A percentile compares a stretch with the other conserved stretches of the same genome.
These are phyloP conservation scores for Microtus ochrogaster DNA, from an alignment of 2,113 vertebrate species.

Conservation along the genomic window DNA sequence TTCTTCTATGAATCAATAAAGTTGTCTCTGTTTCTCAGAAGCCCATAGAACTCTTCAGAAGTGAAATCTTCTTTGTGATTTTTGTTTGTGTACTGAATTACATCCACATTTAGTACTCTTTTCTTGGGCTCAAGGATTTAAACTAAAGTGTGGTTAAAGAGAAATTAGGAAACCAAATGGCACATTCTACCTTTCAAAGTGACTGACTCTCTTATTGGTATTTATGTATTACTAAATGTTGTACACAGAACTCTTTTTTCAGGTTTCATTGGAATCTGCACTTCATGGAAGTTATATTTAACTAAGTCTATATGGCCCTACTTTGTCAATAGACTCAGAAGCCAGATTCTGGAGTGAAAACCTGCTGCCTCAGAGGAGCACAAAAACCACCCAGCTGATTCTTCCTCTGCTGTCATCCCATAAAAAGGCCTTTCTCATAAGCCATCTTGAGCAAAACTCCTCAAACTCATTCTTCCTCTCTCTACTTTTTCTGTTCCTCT, in stretches of 20 bases:
- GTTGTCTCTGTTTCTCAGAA: background rate
- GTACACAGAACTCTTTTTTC: slow-evolving; percentile 16
- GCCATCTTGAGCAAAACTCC: background rate
- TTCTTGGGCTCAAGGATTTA: background rate
- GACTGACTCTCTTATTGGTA: slow-evolving; percentile 14
- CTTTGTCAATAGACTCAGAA: background rate
- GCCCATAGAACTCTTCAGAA: background rate
- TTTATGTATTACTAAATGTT: slow-evolving; percentile 30
- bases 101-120: background rate
- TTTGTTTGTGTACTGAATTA: background rate
- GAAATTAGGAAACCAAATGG: background rate
- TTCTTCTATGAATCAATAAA: slow-evolving; percentile 2
- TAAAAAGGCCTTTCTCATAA: background rate
- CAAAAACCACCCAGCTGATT: background rate
- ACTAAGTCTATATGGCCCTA: background rate
- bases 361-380: background rate
- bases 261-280: slow-evolving; percentile 26
- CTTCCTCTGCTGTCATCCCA: background rate
- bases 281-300: background rate
- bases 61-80: background rate
- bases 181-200: background rate
- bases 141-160: background rate
- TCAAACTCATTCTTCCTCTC: background rate
- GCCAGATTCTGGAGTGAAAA: background rate
- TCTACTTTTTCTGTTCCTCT: background rate